phyloP scores from a whole-genome alignment of 2,113 vertebrate genomes.

The Grantiella picta region DNA sequence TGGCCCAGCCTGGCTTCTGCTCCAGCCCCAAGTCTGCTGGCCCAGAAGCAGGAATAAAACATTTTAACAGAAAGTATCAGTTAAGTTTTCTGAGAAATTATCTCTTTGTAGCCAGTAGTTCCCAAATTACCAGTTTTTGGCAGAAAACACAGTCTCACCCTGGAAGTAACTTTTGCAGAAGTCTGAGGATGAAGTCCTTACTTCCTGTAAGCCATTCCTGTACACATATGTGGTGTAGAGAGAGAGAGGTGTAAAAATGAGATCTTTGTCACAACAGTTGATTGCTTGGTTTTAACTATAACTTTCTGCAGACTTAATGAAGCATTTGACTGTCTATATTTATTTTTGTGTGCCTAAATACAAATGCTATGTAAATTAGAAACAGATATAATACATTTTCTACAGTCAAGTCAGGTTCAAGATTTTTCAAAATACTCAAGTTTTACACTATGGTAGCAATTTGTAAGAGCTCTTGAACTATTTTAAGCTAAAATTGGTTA shows the following conservation, averaged over 20 bases:
- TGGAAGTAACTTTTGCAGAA: background rate
- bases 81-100: background rate
- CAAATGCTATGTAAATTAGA: slow-evolving; percentile 35
- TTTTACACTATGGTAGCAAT: slow-evolving; percentile 45
- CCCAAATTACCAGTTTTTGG: background rate
- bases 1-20: background rate
- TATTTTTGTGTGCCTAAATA: slow-evolving; percentile 58
- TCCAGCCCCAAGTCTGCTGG: background rate
- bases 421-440: slow-evolving; percentile 10
- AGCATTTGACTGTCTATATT: slow-evolving; percentile 30
- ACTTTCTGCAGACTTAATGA: slow-evolving; percentile 18
- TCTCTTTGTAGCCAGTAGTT: background rate
- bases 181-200: background rate
- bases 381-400: slow-evolving; percentile 19
- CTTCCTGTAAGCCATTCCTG: too few relatives aligned
- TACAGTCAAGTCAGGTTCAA: slow-evolving; percentile 50
- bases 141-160: background rate
- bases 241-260: background rate
- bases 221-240: background rate
- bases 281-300: background rate
- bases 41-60: background rate
- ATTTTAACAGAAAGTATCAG: background rate
- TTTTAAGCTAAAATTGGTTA: slow-evolving; percentile 46
- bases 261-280: background rate
- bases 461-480: slow-evolving; percentile 30